Percentiles rank a stretch among this genome's conserved stretches.
phyloP scores from a whole-genome alignment of 2,113 vertebrate species.

The Hemicordylus capensis region DNA sequence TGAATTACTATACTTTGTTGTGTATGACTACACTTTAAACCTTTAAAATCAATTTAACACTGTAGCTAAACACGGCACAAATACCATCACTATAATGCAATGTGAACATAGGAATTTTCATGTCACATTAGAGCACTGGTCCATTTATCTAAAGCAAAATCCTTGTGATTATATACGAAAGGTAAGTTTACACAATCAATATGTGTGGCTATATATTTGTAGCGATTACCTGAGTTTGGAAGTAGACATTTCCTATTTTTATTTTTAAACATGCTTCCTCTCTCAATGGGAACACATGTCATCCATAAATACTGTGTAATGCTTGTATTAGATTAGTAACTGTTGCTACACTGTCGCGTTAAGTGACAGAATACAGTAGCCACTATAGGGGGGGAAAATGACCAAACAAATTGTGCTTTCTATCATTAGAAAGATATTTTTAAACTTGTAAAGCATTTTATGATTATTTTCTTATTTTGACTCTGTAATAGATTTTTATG shows the following conservation, averaged over 20 bases:
- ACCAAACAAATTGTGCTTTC: neutral
- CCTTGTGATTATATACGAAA: conserved; percentile 8
- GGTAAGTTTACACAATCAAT: conserved; percentile 7
- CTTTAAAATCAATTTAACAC: conserved; percentile 18
- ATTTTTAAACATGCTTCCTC: neutral
- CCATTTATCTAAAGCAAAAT: neutral
- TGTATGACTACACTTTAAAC: conserved; percentile 24
- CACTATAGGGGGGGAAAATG: neutral
- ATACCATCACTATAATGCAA: neutral
- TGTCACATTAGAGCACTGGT: neutral
- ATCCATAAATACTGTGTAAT: neutral
- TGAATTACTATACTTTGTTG: neutral
- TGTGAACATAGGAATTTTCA: accelerated
- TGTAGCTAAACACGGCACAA: conserved; percentile 33
- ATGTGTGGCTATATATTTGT: conserved; percentile 8
- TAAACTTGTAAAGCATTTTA: too few species aligned
- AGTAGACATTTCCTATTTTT: neutral
- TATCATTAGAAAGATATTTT: neutral
- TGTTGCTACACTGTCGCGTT: neutral
- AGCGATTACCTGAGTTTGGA: neutral
- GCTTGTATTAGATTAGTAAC: neutral
- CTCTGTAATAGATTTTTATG: too few species aligned
- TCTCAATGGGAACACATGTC: neutral
- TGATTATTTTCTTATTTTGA: too few species aligned
- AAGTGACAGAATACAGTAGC: neutral